Base-by-base conservation (phyloP, 2,797 vertebrate genomes). In the Dicrostonyx torquatus region DNA sequence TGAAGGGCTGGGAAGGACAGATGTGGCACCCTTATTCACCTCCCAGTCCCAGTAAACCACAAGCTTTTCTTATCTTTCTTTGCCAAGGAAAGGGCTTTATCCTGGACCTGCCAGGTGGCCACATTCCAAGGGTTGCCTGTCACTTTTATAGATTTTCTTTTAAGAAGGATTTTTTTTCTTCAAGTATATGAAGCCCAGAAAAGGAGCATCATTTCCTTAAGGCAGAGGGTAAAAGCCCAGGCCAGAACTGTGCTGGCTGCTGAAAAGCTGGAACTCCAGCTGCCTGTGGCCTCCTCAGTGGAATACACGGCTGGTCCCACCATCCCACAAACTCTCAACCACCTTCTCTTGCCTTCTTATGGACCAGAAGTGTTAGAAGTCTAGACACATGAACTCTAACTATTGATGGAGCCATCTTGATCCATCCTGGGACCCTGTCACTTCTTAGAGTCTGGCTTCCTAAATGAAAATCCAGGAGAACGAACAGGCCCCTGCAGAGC, bases 91-190 rank as follows among this genome's bases (percentile, higher is more conserved):
- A 94, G 80, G 77, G 77, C 84, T 95, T 95, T 96, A 84, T 94
- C 34, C 17, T 96, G 72, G 96, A 45, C 20, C 60, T 94, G 76
- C 93, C 89, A 66, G 5, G 1, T 90, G 92, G 93, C 93, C 60
- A 79, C 50, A 97, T 96, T 97, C 97, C 97, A 98, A 98, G 92
- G 40, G 93, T 93, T 86, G 43, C 93, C 97, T 98, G 95, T 96
- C 94, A 96, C 89, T 97, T 89, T 96, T 95, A 95, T 96, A 97
- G 95, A 79, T 95, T 96, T 94, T 45, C 48, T 22, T 78, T 88
- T n/a, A 58, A 77, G 48, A 31, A 48, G 10, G 76, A 37, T 10
- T 31, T 45, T 73, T 82, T 75, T 48, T 40, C 64, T 97, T 75
- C 90, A 97, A 97, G 94, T 96, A 97, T 95, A 96, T 92, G 43